These are phyloP conservation scores for Parazoanthus atlanticus DNA, from an alignment of 92 coral and sea anemone genomes.

Conservation along the genomic window DNA sequence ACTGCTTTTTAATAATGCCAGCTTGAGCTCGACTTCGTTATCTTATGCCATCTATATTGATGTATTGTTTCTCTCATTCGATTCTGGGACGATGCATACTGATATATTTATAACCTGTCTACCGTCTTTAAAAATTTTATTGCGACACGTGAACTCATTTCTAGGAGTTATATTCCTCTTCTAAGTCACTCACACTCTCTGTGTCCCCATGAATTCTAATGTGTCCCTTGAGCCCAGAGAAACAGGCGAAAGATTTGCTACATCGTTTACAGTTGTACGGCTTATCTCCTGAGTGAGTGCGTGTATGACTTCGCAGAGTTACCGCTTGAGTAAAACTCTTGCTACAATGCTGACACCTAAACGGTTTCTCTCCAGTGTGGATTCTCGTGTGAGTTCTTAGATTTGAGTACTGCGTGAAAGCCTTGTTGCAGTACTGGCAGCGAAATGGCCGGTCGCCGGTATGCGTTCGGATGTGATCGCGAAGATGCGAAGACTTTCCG, in stretches of 20 bases:
- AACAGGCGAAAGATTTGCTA: constrained; percentile 94
- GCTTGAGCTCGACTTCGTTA: not conserved
- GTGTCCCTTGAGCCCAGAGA: constrained; percentile 97
- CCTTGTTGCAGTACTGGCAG: constrained; percentile 95
- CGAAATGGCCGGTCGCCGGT: constrained; percentile 98
- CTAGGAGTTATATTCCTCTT: constrained; percentile 38
- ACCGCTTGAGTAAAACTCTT: constrained; percentile 99
- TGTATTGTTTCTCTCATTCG: not conserved
- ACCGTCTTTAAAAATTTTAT: too few relatives aligned
- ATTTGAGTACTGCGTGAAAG: constrained; percentile 97
- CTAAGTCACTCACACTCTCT: constrained; percentile 54
- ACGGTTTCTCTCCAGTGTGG: constrained; percentile 98
- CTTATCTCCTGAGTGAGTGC: constrained; percentile 96
- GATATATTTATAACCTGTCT: not conserved
- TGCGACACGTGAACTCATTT: not conserved
- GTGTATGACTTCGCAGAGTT: constrained; percentile 96
- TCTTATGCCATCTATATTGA: too few relatives aligned
- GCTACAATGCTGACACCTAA: constrained; percentile 90
- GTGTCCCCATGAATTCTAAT: constrained; percentile 86
- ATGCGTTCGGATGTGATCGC: constrained; percentile 98
- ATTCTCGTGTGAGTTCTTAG: constrained; percentile 97
- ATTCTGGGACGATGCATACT: not conserved
- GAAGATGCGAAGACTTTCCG: constrained; percentile 98
- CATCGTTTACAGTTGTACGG: constrained; percentile 93
- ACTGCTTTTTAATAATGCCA: too few relatives aligned